A percentile compares a stretch with the other conserved stretches of the same genome.
phyloP scores from a whole-genome alignment of 2,797 vertebrate species.

The Avahi laniger region DNA sequence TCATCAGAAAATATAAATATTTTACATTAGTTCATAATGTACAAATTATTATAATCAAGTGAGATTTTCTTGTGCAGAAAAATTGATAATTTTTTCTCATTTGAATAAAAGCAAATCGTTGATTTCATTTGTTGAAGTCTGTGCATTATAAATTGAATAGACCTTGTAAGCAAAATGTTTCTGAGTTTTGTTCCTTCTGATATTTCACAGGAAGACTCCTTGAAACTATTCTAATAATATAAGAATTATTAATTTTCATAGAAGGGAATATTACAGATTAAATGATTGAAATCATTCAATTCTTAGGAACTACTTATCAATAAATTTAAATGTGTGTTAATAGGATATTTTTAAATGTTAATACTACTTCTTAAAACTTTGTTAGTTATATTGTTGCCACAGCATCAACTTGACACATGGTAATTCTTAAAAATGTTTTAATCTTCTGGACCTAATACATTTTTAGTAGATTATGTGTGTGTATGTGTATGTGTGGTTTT shows the following conservation, averaged over 20 bases:
- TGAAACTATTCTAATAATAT: not conserved
- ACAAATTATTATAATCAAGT: not conserved
- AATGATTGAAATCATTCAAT: not conserved
- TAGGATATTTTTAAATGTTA: not conserved
- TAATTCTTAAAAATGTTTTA: not conserved
- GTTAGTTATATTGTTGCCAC: not conserved
- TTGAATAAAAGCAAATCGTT: not conserved
- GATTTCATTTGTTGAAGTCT: not conserved
- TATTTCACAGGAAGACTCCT: not conserved
- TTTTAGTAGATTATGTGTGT: not conserved
- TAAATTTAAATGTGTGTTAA: not conserved
- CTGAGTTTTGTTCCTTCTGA: not conserved
- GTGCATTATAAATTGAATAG: not conserved
- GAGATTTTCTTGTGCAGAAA: not conserved
- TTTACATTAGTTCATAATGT: not conserved
- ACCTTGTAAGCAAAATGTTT: not conserved
- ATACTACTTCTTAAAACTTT: not conserved
- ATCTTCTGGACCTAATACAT: not conserved
- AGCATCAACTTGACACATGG: not conserved
- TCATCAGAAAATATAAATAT: slow-evolving; percentile 13
- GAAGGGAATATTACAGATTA: not conserved
- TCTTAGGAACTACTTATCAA: not conserved
- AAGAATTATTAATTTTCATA: not conserved
- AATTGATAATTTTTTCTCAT: not conserved
- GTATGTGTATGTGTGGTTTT: not conserved